A percentile compares a stretch with the other conserved stretches of the same genome.
phyloP scores from a whole-genome alignment of 2,113 vertebrate genomes.

The Eclectus roratus region DNA sequence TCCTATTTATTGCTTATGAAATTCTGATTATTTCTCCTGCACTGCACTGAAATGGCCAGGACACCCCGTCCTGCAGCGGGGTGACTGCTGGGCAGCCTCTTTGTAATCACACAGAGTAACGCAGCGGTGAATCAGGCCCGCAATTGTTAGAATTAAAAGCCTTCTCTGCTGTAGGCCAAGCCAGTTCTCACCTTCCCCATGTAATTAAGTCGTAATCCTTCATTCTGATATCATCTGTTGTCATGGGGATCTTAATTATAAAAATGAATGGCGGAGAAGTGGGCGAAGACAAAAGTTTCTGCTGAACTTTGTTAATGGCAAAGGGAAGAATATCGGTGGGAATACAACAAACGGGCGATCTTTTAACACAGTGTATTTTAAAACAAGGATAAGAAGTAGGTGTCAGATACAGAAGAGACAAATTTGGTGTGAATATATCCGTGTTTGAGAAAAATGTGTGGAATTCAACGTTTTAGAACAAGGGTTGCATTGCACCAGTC shows the following conservation, averaged over 20 bases:
- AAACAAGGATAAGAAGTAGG: neutral
- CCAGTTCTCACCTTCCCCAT: neutral
- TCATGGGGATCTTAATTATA: slow-evolving; percentile 44
- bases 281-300: slow-evolving; percentile 17
- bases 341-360: neutral
- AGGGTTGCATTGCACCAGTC: neutral
- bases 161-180: neutral
- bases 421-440: neutral
- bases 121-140: neutral
- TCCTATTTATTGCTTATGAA: neutral
- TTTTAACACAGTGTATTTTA: neutral
- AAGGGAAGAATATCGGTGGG: neutral
- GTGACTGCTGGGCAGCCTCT: neutral
- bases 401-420: neutral
- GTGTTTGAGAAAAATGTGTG: neutral
- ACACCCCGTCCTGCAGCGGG: fast-evolving
- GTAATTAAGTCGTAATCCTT: slow-evolving; percentile 30
- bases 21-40: neutral
- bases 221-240: slow-evolving; percentile 24
- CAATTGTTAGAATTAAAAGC: neutral
- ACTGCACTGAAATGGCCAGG: neutral
- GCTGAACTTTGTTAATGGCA: neutral
- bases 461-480: neutral
- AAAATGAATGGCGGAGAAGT: slow-evolving; percentile 7
- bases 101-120: neutral